Evolutionary conservation across 2,888 invertebrate species (phyloP), one percentile per base, ranked within the genome.

Genomic region (Idaea aversata): DNA sequence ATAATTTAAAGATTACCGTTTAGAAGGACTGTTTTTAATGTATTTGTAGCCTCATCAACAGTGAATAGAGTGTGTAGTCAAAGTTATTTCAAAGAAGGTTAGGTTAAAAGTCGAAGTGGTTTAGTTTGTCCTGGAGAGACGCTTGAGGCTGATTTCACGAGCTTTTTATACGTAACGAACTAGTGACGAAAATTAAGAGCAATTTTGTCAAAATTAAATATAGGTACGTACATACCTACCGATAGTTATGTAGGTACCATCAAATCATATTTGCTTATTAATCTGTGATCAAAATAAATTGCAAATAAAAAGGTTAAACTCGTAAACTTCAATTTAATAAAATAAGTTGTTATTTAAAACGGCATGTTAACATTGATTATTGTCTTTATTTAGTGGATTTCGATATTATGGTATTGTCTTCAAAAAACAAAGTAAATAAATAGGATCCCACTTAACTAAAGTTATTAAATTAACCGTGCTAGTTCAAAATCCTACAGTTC

Each of bases 41-140:
- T 25, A 25, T 25, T 1, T 25, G 25, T 25, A 25, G 25, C 25
- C 25, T 25, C 25, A 25, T 25, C 25, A 25, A 25, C 10, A 36
- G 10, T 5, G 10, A 36, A 36, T 36, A 13, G 58, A 15, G 2
- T 15, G 5, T 13, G 13, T 57, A 3, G 34, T 15, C 5, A 59
- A 34, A 5, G 34, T n/a, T 63, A 34, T 62, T 66, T 69, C 63
- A 67, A 68, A 65, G 68, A 70, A 57, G 61, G 65, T 67, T 66
- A 65, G 66, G 63, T 65, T 66, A 62, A 70, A 67, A 74, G 74
- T 63, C 64, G 66, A 62, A 65, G 68, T 71, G 65, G 66, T 68
- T 73, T 71, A 71, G 79, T 87, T 83, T 86, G 87, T 85, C 82
- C 68, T 86, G 79, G 87, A 86, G 90, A 90, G 88, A 82, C 86